Base-by-base conservation (phyloP, 2,113 vertebrate genomes). In the Periophthalmodon schlosseri region DNA sequence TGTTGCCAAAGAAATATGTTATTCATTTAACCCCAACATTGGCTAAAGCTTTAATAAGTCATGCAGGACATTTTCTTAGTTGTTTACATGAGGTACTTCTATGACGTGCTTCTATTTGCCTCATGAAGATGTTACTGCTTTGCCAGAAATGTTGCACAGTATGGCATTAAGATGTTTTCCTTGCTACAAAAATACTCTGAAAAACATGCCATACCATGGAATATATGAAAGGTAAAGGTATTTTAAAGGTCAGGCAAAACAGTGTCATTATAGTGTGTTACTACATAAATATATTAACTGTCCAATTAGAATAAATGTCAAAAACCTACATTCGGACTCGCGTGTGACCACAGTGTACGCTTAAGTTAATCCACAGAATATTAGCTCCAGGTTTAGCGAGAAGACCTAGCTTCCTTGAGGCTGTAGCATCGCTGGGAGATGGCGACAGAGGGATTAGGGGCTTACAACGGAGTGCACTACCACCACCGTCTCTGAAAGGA, bases 391-490 rank as follows among this genome's bases (percentile, higher is more conserved):
- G 77, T 92, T 91, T 88, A 85, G 81, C 76, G 75, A 72, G 84
- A 84, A 78, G 86, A 86, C 82, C 77, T 83, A 34, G 86, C 81
- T 90, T 89, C 89, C 87, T 89, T 75, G n/a, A 44, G 78, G 83
- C 77, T 76, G 86, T 80, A 65, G 24, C 76, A 75, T 80, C 78
- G 76, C 74, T 84, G 80, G 92, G 86, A 78, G 87, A 87, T 88
- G 90, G 91, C 88, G 89, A 89, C 92, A 88, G 88, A 83, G 82
- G 88, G 92, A 92, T 93, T 92, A 91, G 80, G 73, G 87, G 84
- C 86, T 91, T 89, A 91, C 77, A 82, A 69, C 69, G 75, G 81
- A 88, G 89, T 84, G 89, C 74, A 72, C 80, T 87, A 86, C 78
- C 75, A 72, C 87, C 76, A 79, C 77, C 81, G 80, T 80, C 81